Conservation (phyloP, 1,140 invertebrate genomes). For the Macrocentrus cingulum region DNA sequence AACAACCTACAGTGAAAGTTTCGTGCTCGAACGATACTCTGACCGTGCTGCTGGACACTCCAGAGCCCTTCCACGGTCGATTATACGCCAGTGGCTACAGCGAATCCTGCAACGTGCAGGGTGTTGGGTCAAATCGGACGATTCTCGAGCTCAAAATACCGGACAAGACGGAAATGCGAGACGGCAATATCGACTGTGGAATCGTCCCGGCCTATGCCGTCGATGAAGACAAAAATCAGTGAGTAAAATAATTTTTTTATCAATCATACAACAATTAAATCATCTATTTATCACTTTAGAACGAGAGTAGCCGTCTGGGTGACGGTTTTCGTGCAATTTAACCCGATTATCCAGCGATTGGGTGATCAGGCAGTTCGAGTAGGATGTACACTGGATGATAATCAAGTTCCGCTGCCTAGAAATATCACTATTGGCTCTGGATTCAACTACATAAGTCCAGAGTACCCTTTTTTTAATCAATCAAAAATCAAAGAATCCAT, state of each 20-base stretch:
- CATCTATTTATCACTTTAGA: conserved; percentile 29
- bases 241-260: conserved; percentile 13
- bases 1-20: conserved; percentile 54
- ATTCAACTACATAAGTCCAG: conserved; percentile 49
- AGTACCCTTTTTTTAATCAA: conserved; percentile 39
- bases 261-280: conserved; percentile 5
- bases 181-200: conserved; percentile 40
- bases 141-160: conserved; percentile 51
- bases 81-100: conserved; percentile 56
- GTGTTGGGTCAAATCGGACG: conserved; percentile 53
- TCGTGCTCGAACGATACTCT: conserved; percentile 56
- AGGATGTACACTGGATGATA: conserved; percentile 57
- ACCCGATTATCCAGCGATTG: conserved; percentile 63
- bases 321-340: conserved; percentile 64
- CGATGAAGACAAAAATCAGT: conserved; percentile 42
- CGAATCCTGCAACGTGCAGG: conserved; percentile 54
- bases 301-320: conserved; percentile 52
- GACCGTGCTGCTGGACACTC: conserved; percentile 56
- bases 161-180: conserved; percentile 27
- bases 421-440: conserved; percentile 52
- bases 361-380: conserved; percentile 63
- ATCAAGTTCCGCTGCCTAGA: conserved; percentile 38
- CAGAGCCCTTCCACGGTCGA: conserved; percentile 59
- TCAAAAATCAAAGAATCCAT: conserved; percentile 3
- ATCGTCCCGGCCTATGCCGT: conserved; percentile 46